These are phyloP conservation scores for Sinocyclocheilus rhinocerous DNA, from an alignment of 2,113 vertebrate species.

Conservation along the genomic window DNA sequence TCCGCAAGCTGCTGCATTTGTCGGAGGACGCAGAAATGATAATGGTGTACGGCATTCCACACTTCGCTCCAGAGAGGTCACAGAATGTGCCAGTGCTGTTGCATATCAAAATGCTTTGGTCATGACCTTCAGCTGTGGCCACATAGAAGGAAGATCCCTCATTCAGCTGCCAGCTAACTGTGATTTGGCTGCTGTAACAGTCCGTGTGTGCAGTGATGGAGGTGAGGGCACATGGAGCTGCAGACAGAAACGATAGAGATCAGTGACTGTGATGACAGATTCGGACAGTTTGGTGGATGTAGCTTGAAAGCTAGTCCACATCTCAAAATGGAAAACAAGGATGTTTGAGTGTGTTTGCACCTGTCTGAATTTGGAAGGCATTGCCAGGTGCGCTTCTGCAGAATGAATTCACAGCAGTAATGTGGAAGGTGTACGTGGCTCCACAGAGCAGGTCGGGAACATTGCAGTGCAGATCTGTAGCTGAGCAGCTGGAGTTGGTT, in stretches of 20 bases:
- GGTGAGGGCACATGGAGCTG: constrained; percentile 75
- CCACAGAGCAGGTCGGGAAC: constrained; percentile 72
- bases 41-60: constrained; percentile 72
- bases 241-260: not conserved
- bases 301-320: not conserved
- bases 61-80: constrained; percentile 58
- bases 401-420: constrained; percentile 67
- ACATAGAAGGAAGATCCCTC: constrained; percentile 62
- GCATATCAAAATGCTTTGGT: constrained; percentile 65
- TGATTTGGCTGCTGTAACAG: constrained; percentile 69
- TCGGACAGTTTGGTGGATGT: no score
- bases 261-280: not conserved
- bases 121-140: constrained; percentile 72
- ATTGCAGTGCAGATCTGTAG: constrained; percentile 59
- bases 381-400: constrained; percentile 67
- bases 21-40: constrained; percentile 73
- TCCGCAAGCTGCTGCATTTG: constrained; percentile 77
- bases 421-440: constrained; percentile 67
- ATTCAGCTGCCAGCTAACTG: constrained; percentile 69
- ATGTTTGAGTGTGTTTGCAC: constrained; percentile 55
- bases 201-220: constrained; percentile 57
- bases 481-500: constrained; percentile 63
- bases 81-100: constrained; percentile 71
- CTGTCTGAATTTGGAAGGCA: constrained; percentile 70
- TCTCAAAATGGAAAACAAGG: not conserved